Base-by-base conservation (phyloP, 2,113 vertebrate species). In the Maccullochella peelii region DNA sequence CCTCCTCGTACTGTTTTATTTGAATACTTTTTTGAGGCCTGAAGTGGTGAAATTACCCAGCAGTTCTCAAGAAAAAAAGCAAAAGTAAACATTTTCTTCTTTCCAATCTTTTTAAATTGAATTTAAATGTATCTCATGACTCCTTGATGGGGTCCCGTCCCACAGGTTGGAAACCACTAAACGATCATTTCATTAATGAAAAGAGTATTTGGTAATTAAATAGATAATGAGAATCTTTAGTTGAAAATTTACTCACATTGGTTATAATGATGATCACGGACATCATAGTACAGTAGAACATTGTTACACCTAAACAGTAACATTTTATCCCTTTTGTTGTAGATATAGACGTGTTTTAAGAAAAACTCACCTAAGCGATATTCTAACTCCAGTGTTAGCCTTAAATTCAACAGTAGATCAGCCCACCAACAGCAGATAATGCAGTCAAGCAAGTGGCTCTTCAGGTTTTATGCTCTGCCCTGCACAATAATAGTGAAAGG, bases 401-500 rank as follows among this genome's bases (percentile, higher is more conserved):
- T 49, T 38, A 54, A 33, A 50, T 55, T 67, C 59, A 72, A 8
- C 58, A 23, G 42, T 52, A 59, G 15, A 68, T 88, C 38, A 70
- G 38, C 36, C 18, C 23, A 42, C 54, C 8, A 6, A 11, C 50
- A 25, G 73, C 61, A 42, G 50, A 82, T 61, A 59, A 75, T 21
- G 42, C 63, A 2, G 21, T 20, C 12, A 11, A 58, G 61, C 62
- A 30, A 65, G 61, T 54, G 30, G 33, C 65, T 50, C 70, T 67
- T 63, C 25, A 21, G 15, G 62, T 75, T 78, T 83, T 54, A 72
- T 42, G 50, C 67, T 73, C 42, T 59, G 78, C 62, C 49, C 73
- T 55, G 81, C 68, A 70, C 77, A 68, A 36, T 57, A 54, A 33
- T 16, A 58, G 58, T n/a, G 49, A 80, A 55, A 78, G 65, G 71